These are phyloP conservation scores for Pteromalus puparum DNA, from an alignment of 1,140 invertebrate genomes.

Conservation along the genomic window DNA sequence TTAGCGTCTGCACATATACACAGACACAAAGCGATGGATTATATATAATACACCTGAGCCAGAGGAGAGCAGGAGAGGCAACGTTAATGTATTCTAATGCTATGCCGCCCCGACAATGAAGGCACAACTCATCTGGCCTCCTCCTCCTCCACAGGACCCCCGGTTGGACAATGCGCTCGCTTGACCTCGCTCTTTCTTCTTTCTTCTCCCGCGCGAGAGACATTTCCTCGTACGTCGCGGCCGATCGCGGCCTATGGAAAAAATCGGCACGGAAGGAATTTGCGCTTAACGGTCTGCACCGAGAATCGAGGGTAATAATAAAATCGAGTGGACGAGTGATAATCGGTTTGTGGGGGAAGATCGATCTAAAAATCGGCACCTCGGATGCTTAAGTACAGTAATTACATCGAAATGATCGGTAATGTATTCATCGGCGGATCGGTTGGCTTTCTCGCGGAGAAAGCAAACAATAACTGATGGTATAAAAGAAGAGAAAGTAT, in stretches of 20 bases:
- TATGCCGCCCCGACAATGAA: conserved; percentile 72
- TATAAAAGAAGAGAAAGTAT: conserved; percentile 47
- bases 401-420: conserved; percentile 27
- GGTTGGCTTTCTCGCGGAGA: conserved; percentile 36
- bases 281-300: background rate
- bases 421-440: conserved; percentile 3
- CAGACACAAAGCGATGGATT: background rate
- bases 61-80: background rate
- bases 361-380: background rate
- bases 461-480: conserved; percentile 48
- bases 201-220: background rate
- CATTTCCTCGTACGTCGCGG: background rate
- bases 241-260: background rate
- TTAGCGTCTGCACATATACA: background rate
- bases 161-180: conserved; percentile 47
- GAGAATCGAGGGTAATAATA: background rate
- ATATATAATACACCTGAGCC: background rate
- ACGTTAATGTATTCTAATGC: conserved; percentile 69
- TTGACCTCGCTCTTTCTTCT: conserved; percentile 44
- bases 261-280: background rate
- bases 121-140: conserved; percentile 68
- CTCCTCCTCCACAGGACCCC: conserved; percentile 53
- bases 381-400: conserved; percentile 21
- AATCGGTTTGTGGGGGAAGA: too few relatives aligned
- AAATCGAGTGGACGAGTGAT: background rate